Base-by-base conservation (phyloP, 2,113 vertebrate species). In the Crocuta crocuta region DNA sequence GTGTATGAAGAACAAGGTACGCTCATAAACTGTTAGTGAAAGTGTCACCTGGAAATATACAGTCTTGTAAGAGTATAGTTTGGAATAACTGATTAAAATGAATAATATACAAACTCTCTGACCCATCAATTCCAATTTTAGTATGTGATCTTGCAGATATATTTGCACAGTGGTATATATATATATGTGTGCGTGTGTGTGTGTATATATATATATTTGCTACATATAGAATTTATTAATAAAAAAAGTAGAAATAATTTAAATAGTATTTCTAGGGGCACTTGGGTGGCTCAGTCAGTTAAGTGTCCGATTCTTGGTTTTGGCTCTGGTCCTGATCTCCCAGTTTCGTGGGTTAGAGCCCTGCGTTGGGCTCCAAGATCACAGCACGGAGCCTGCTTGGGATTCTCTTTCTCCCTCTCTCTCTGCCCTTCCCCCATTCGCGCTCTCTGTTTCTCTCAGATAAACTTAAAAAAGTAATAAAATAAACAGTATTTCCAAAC, bases 191-290 rank as follows among this genome's bases (percentile, higher is more conserved):
- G 53, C 89, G 53, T 55, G 33, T 31, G 83, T 80, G 95, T 79
- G 35, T 48, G 43, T 85, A 66, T 45, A 65, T 45, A 79, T 66
- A 9, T 16, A 91, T 90, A 61, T 50, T 87, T 58, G 4, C 15
- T 66, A 4, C 26, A 39, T 68, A 45, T 33, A 71, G 39, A 66
- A 90, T 92, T 89, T 87, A 81, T 71, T 89, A 94, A 28, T 28
- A 63, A 78, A 61, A 90, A 96, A 83, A 24, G 17, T 78, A 16
- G 10, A 65, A 94, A 94, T 19, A 82, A 50, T n/a, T 85, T 89
- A 73, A 35, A 65, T 31, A 43, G n/a, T 48, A 85, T 43, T 33
- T 82, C 28, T 55, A 83, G 19, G 58, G 58, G 58, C 21, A 8
- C 58, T 23, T 61, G 58, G 58, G 58, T 61, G 58, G 58, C 21